These are phyloP conservation scores for Adelphocoris suturalis DNA, from an alignment of 2,888 invertebrate genomes.

Conservation along the genomic window DNA sequence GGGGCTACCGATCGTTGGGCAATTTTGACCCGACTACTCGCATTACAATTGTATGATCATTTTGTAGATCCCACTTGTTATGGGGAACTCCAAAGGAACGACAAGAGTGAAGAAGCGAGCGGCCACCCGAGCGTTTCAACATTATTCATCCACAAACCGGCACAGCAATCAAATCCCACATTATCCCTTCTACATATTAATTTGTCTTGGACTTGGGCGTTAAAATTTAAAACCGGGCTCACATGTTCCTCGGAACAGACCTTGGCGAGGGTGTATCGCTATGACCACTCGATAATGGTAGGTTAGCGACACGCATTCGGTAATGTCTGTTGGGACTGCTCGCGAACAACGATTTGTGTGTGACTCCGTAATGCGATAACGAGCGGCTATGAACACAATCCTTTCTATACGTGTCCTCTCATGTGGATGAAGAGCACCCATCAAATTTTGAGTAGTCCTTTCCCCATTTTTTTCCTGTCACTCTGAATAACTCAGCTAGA, in stretches of 20 bases:
- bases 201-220: not conserved
- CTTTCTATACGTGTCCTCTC: not conserved
- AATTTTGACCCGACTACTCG: not conserved
- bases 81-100: not conserved
- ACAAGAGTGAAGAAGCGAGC: not conserved
- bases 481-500: not conserved
- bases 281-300: slow-evolving; percentile 20
- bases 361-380: slow-evolving; percentile 32
- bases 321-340: slow-evolving; percentile 15
- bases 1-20: not conserved
- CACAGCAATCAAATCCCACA: not conserved
- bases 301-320: slow-evolving; percentile 39
- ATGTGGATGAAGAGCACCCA: not conserved
- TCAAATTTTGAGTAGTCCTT: not conserved
- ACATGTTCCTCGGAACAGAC: not conserved
- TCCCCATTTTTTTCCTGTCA: not conserved
- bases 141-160: not conserved
- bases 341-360: not conserved
- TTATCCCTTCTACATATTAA: not conserved
- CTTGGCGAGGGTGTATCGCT: not conserved
- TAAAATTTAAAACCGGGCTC: not conserved
- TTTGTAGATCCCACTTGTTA: not conserved
- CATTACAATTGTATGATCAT: not conserved
- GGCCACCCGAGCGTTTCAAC: not conserved
- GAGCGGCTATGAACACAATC: slow-evolving; percentile 7